A percentile compares a stretch with the other conserved stretches of the same genome.
phyloP scores from a whole-genome alignment of 2,888 invertebrate species.

The Crematogaster levior region DNA sequence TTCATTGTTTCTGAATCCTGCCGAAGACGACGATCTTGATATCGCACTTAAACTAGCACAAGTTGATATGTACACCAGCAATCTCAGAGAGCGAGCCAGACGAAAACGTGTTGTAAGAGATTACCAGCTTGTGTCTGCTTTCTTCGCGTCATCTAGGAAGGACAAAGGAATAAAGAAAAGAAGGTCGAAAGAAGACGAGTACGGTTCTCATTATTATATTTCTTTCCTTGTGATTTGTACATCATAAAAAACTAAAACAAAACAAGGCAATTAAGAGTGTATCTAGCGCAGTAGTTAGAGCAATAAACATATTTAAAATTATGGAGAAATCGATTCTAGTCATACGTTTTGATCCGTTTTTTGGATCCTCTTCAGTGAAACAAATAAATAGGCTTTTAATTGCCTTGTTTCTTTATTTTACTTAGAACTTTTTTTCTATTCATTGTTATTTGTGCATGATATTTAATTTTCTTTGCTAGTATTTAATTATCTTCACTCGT shows the following conservation, averaged over 20 bases:
- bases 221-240: constrained; percentile 5
- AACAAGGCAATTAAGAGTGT: no score
- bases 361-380: no score
- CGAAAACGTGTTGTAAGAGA: constrained; percentile 96
- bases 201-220: constrained; percentile 75
- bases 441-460: no score
- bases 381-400: no score
- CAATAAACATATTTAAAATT: no score
- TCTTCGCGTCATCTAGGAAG: constrained; percentile 90
- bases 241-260: no score
- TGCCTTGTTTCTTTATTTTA: no score
- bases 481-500: no score
- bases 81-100: constrained; percentile 93
- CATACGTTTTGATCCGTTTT: no score
- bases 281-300: no score
- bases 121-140: constrained; percentile 95
- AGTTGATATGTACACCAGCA: constrained; percentile 95
- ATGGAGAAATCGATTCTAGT: no score
- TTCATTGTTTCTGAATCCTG: constrained; percentile 91
- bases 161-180: constrained; percentile 87
- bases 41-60: constrained; percentile 95
- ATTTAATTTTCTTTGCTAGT: neutral
- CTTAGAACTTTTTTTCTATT: no score
- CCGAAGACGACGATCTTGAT: constrained; percentile 96
- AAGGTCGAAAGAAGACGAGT: constrained; percentile 93